A percentile compares a stretch with the other conserved stretches of the same genome.
Conservation (phyloP, 2,888 invertebrate genomes). For the Prosapia bicincta region DNA sequence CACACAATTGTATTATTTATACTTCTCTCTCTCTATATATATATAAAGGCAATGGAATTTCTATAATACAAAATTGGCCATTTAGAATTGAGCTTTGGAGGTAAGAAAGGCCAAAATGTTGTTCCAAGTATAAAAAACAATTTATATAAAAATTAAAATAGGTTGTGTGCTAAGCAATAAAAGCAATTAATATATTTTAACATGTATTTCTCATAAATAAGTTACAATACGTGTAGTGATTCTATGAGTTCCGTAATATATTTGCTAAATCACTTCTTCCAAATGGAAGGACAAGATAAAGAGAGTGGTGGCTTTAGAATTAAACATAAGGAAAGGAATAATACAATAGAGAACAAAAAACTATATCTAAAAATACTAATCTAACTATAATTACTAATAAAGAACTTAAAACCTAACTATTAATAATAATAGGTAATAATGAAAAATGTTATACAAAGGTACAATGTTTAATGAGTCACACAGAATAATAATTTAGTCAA, state of each 20-base stretch:
- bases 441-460: too few relatives aligned
- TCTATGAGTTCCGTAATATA: slow-evolving; percentile 5
- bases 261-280: slow-evolving; percentile 20
- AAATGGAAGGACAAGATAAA: slow-evolving; percentile 9
- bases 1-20: background rate
- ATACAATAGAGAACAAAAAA: background rate
- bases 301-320: slow-evolving; percentile 17
- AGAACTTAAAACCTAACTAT: background rate
- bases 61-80: slow-evolving; percentile 22
- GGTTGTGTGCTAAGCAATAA: background rate
- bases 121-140: background rate
- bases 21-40: background rate
- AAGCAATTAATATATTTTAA: background rate
- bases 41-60: slow-evolving; percentile 18
- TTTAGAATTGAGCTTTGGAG: slow-evolving; percentile 23
- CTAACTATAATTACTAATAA: background rate
- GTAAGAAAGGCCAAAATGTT: background rate
- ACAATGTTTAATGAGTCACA: too few relatives aligned
- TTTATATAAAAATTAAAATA: background rate
- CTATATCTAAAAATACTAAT: background rate
- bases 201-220: slow-evolving; percentile 11
- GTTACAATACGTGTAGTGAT: slow-evolving; percentile 15
- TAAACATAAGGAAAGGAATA: background rate
- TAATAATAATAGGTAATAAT: background rate
- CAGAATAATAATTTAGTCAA: too few relatives aligned